These are phyloP conservation scores for Ceyx erithaca DNA, from an alignment of 2,797 vertebrate species.

Conservation along the genomic window DNA sequence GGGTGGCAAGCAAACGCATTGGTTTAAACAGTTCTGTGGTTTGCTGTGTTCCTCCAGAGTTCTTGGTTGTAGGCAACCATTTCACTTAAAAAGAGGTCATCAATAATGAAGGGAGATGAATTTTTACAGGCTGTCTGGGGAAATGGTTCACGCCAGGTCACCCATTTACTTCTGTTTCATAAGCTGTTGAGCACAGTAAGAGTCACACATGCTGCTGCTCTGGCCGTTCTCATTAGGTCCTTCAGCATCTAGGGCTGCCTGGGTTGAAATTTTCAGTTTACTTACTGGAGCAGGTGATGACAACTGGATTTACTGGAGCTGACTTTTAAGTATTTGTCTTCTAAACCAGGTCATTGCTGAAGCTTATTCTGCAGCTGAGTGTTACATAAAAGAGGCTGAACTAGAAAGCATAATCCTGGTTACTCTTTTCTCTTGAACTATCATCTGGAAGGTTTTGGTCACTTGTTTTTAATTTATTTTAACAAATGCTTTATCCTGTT, in stretches of 20 bases:
- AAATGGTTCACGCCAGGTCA: neutral
- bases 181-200: neutral
- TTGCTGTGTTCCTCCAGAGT: neutral
- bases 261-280: neutral
- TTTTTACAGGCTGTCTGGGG: neutral
- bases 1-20: neutral
- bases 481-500: neutral
- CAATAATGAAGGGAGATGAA: constrained; percentile 7
- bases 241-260: neutral
- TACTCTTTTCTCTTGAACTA: neutral
- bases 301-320: neutral
- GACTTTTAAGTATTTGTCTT: neutral
- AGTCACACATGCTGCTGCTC: neutral
- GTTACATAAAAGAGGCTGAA: neutral
- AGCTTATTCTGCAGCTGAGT: neutral
- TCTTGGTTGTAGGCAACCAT: constrained; percentile 2
- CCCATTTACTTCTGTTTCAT: neutral
- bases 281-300: neutral
- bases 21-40: neutral
- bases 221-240: neutral
- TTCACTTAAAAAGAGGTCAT: constrained; percentile 21
- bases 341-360: neutral
- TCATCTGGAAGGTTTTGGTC: neutral
- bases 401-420: neutral
- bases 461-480: neutral